Evolutionary conservation across 2,113 vertebrate genomes (phyloP), one percentile per base, ranked within the genome.

Genomic region (Apeltes quadracus): DNA sequence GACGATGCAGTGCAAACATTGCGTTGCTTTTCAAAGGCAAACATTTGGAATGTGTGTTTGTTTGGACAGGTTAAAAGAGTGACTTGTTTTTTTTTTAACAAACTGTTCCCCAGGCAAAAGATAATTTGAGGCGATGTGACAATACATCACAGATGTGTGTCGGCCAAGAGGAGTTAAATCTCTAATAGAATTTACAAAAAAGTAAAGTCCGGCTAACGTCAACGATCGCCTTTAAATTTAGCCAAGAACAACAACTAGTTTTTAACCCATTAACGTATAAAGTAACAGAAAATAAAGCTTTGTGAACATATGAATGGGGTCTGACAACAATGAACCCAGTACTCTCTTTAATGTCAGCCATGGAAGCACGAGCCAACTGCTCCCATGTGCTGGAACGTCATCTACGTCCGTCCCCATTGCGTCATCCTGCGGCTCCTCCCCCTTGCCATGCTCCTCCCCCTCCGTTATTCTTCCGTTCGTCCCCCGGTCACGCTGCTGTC

Each of bases 371-470:
- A 78, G 76, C 75, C 67, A 66, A 75, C 69, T 4, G 77, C 76
- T 61, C 65, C 57, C 88, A 69, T 72, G 81, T 84, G 87, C 67
- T 70, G 15, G 63, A 34, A 84, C 91, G 91, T 91, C 90, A 94
- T 78, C 68, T 2, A 36, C 51, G 89, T 72, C 82, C 89, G 90
- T 85, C 53, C 53, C 87, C 81, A 88, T 69, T n/a, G 89, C 79
- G 89, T 90, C 89, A 90, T 78, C 67, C 80, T 10, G 50, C 69
- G 66, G 54, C 72, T 78, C 78, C 79, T 80, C 32, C 85, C 71
- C 72, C 71, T 72, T 32, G 56, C 44, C 56, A 34, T 61, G 53
- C 87, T 88, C 41, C 41, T 15, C 53, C 53, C 87, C 81, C 89
- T 69, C 90, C 80, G 89, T 90, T 90, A 90, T 79, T 66, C 81